A percentile compares a stretch with the other conserved stretches of the same genome.
Conservation (phyloP, 2,113 vertebrate genomes). For the Probosciger aterrimus region DNA sequence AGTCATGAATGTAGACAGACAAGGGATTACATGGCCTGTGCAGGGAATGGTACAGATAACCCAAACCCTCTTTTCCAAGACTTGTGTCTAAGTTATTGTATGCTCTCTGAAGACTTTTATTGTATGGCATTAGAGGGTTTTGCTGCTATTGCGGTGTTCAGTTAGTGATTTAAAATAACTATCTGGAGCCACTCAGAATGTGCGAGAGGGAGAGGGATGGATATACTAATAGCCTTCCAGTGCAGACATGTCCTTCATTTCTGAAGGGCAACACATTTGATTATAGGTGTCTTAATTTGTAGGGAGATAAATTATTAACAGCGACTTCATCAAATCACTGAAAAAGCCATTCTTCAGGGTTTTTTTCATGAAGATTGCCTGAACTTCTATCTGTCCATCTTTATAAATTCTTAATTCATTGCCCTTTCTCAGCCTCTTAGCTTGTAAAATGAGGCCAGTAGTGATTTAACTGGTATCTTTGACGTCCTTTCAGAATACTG, state of each 20-base stretch:
- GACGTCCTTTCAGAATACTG: background rate
- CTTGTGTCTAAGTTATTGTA: background rate
- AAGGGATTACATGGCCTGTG: background rate
- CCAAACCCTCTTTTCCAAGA: background rate
- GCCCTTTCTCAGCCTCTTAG: conserved; percentile 58
- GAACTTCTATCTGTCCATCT: conserved; percentile 40
- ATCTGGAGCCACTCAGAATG: background rate
- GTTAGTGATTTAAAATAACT: background rate
- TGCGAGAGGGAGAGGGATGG: background rate
- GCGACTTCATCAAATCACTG: conserved; percentile 34
- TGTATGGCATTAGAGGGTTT: background rate
- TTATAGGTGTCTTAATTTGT: background rate
- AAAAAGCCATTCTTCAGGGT: background rate
- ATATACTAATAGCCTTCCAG: background rate
- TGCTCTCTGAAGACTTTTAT: background rate
- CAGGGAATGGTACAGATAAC: background rate
- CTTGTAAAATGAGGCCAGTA: conserved; percentile 49
- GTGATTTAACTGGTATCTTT: conserved; percentile 30
- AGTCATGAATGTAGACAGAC: background rate
- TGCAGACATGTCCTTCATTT: background rate
- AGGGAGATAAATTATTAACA: conserved; percentile 56
- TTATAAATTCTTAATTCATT: conserved; percentile 65
- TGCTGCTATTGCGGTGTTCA: background rate
- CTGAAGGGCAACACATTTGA: conserved; percentile 36
- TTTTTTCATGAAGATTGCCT: conserved; percentile 8